Evolutionary conservation across 2,888 invertebrate genomes (phyloP), one percentile per base, ranked within the genome.

Genomic region (Toxonevra muliebris): DNA sequence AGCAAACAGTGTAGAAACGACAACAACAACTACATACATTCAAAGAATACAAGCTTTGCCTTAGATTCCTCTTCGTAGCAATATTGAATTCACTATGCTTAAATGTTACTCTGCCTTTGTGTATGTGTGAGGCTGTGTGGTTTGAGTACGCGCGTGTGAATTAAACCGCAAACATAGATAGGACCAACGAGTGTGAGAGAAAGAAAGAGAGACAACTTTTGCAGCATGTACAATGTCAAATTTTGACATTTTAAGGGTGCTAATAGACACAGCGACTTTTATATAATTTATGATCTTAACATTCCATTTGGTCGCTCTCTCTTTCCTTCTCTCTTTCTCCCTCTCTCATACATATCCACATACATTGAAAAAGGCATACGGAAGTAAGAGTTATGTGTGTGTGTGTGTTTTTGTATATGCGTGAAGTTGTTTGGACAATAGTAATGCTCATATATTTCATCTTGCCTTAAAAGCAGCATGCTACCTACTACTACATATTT

Each of bases 211-310:
- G 69, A 66, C 69, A 69, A 61, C 63, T 63, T 69, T 61, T 66
- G 66, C 63, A 58, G 53, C 63, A 58, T 59, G 58, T 64, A 66
- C 61, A 55, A 60, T 69, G 69, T 66, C 69, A 69, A 57, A 55
- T 59, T 58, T 67, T 60, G 57, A 65, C 61, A 69, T 68, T 71
- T 69, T 69, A 69, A 72, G 71, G 71, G 66, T 71, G 69, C 69
- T 68, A 72, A 71, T 72, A 71, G 66, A 69, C 66, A 66, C 69
- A 73, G 58, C 71, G 61, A 70, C 60, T 69, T 60, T 54, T 57
- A 43, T 61, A 63, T 70, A 68, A 70, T 66, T 70, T 69, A 69
- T 69, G 45, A 48, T 62, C 53, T 30, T 30, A 30, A 30, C 30
- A 30, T 30, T 30, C 30, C 30, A 30, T 30, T 30, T 7, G 30